Conservation (phyloP, 1,140 invertebrate genomes). For the Bombyx mandarina region DNA sequence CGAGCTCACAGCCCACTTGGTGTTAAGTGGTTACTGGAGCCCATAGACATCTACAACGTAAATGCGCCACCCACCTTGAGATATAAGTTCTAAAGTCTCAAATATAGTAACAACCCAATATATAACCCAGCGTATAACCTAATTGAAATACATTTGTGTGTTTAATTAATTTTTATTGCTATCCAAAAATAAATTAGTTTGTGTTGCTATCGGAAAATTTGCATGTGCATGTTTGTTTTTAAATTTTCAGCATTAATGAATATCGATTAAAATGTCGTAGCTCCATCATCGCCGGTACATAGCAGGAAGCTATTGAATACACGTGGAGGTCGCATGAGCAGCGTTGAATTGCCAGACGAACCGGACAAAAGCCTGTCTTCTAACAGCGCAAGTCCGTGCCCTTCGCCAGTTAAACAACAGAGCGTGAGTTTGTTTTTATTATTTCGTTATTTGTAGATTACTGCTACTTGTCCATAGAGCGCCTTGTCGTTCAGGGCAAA, state of each 20-base stretch:
- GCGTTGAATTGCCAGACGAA: constrained; percentile 91
- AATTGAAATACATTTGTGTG: background rate
- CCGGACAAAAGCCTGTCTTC: constrained; percentile 91
- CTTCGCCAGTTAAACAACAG: constrained; percentile 80
- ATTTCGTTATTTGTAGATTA: no score
- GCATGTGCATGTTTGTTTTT: no score
- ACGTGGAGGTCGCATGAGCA: constrained; percentile 89
- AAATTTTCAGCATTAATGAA: no score
- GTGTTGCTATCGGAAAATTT: no score
- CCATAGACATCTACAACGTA: no score
- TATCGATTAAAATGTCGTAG: constrained; percentile 66
- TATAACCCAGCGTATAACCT: background rate
- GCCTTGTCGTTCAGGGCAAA: no score
- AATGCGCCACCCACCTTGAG: no score
- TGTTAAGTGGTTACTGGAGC: no score
- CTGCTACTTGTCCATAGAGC: background rate
- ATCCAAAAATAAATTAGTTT: no score
- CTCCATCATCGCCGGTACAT: constrained; percentile 91
- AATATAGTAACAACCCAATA: background rate
- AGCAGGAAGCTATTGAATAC: constrained; percentile 82
- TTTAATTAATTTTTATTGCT: background rate
- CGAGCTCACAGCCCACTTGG: no score
- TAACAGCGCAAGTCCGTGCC: constrained; percentile 92
- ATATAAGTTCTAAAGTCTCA: no score
- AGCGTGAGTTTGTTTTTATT: constrained; percentile 30